phyloP scores from a whole-genome alignment of 2,888 invertebrate genomes.

The Tromatobia lineatoria region DNA sequence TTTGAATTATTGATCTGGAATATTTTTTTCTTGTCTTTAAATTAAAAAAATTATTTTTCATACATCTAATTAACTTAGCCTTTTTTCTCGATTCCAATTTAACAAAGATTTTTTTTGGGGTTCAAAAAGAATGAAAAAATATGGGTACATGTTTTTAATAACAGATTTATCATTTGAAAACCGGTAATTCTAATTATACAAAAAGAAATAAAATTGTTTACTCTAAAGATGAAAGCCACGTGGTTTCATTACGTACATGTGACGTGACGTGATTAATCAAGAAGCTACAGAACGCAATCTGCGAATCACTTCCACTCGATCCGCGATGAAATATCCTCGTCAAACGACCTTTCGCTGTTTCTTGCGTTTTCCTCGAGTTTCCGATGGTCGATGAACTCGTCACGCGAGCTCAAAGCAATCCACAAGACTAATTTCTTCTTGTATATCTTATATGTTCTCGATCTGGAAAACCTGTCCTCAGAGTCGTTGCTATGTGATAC shows the following conservation, averaged over 20 bases:
- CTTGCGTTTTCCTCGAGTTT: conserved; percentile 50
- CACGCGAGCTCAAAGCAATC: conserved; percentile 25
- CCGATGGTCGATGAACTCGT: conserved; percentile 55
- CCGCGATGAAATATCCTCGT: conserved; percentile 50
- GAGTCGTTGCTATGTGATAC: conserved; percentile 24
- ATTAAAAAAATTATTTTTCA: too few species aligned
- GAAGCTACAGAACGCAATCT: conserved; percentile 17
- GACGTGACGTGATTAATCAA: conserved; percentile 58
- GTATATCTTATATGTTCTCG: conserved; percentile 7
- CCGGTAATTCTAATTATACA: neutral
- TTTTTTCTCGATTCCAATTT: too few species aligned
- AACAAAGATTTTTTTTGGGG: too few species aligned
- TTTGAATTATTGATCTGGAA: too few species aligned
- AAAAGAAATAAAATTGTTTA: neutral
- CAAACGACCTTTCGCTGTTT: conserved; percentile 64
- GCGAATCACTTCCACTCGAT: conserved; percentile 28
- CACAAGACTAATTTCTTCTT: conserved; percentile 32
- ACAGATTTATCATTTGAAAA: neutral
- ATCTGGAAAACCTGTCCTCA: conserved; percentile 38
- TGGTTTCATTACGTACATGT: conserved; percentile 12
- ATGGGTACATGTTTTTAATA: too few species aligned
- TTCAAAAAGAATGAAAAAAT: too few species aligned
- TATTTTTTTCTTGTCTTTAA: too few species aligned
- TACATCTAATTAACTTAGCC: too few species aligned
- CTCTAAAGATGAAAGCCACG: neutral